phyloP scores from a whole-genome alignment of 2,113 vertebrate genomes.

The Enhydra lutris region DNA sequence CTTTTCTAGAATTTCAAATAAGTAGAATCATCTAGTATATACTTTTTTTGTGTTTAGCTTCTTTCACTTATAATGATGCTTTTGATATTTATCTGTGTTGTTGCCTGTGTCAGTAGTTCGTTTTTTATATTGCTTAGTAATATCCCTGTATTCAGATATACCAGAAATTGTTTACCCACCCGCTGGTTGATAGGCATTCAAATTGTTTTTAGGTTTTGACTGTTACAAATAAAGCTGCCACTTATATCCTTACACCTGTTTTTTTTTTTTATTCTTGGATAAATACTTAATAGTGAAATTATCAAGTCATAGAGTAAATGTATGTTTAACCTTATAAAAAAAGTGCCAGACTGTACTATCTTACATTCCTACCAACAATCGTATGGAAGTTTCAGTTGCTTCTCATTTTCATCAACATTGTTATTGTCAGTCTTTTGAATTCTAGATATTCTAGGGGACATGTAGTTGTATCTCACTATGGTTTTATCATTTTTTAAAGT shows the following conservation, averaged over 20 bases:
- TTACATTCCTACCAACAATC: neutral
- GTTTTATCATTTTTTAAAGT: neutral
- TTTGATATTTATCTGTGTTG: neutral
- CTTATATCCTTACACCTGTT: neutral
- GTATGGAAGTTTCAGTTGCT: neutral
- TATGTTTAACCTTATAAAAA: neutral
- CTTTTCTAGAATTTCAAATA: neutral
- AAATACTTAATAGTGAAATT: neutral
- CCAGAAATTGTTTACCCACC: neutral
- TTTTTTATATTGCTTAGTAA: neutral
- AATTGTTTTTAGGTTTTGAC: neutral
- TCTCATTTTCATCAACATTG: neutral
- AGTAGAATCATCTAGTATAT: neutral
- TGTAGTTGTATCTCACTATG: neutral
- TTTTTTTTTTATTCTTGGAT: neutral
- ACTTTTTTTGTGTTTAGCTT: neutral
- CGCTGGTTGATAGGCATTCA: neutral
- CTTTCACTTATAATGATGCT: neutral
- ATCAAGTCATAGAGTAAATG: neutral
- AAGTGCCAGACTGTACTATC: neutral
- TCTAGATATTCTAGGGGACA: neutral
- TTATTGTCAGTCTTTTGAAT: neutral
- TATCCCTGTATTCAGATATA: neutral
- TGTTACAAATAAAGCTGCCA: neutral
- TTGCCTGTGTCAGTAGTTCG: neutral